phyloP scores from a whole-genome alignment of 2,113 vertebrate species.

The Glaucomys volans region DNA sequence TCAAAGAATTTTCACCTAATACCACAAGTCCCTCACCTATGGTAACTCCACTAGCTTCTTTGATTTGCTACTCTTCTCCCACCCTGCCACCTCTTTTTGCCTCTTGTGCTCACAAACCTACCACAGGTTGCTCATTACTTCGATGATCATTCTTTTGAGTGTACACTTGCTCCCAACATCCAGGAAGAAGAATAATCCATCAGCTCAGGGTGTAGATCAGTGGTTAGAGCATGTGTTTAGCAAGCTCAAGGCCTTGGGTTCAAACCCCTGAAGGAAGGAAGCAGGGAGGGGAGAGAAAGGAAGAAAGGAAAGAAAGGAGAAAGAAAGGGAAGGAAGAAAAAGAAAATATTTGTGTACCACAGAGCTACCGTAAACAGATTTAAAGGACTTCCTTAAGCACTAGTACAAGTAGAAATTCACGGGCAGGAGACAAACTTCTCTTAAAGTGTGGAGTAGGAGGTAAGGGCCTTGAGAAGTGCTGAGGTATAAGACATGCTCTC shows the following conservation, averaged over 20 bases:
- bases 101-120: not conserved
- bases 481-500: not conserved
- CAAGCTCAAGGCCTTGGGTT: not conserved
- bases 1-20: conserved; percentile 43
- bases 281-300: not conserved
- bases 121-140: conserved; percentile 25
- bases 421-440: not conserved
- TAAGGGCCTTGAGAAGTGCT: not conserved
- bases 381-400: not conserved
- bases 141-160: not conserved
- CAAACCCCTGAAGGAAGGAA: not conserved
- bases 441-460: not conserved
- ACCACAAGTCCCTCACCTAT: conserved; percentile 25
- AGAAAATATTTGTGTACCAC: not conserved
- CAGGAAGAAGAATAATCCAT: not conserved
- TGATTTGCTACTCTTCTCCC: not conserved
- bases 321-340: not conserved
- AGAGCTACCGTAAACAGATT: not conserved
- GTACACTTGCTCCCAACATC: not conserved
- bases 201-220: not conserved
- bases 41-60: not conserved
- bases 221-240: not conserved
- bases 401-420: not conserved
- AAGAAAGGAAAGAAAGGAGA: not conserved
- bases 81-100: not conserved